These are phyloP conservation scores for Gandaritis pyraliata DNA, from an alignment of 2,888 invertebrate genomes.

Conservation along the genomic window DNA sequence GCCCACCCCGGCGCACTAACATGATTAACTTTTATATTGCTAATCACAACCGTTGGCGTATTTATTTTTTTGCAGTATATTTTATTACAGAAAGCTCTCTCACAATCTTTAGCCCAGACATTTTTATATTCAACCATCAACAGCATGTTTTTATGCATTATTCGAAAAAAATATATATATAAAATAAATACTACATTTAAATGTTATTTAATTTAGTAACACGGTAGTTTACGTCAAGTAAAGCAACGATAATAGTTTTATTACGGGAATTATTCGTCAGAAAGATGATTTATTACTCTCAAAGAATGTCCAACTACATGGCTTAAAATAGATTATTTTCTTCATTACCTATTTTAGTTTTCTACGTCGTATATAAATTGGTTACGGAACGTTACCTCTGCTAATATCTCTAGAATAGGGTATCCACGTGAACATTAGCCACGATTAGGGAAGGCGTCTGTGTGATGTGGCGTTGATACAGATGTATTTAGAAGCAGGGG, in stretches of 20 bases:
- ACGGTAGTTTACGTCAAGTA: no score
- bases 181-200: no score
- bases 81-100: constrained; percentile 24
- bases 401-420: constrained; percentile 24
- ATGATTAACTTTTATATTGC: constrained; percentile 78
- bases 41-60: constrained; percentile 61
- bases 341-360: background rate
- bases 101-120: no score
- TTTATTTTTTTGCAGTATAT: constrained; percentile 50
- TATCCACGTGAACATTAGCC: constrained; percentile 36
- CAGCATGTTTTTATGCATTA: no score
- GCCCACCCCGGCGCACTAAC: constrained; percentile 58
- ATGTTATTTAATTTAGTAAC: no score
- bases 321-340: no score
- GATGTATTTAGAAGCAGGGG: constrained; percentile 44
- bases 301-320: no score
- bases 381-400: constrained; percentile 14
- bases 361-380: background rate
- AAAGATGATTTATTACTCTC: no score
- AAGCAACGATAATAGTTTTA: no score
- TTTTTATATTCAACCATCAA: no score
- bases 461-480: constrained; percentile 43
- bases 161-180: no score
- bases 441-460: constrained; percentile 40
- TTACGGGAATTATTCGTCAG: no score